Evolutionary conservation across 2,888 invertebrate species (phyloP).

Genomic region (Pollenia griseotomentosa): DNA sequence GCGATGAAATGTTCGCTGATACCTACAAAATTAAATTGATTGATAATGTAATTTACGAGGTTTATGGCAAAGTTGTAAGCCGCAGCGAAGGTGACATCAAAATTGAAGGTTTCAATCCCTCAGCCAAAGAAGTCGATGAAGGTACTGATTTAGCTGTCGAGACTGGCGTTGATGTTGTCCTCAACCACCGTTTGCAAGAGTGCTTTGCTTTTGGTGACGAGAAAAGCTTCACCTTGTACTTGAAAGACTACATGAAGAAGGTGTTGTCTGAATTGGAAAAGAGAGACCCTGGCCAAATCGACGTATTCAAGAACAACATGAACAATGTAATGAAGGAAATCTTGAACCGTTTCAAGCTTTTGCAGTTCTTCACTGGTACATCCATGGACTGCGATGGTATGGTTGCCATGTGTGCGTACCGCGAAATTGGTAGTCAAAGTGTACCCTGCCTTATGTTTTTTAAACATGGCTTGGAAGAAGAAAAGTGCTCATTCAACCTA

Average conservation of each 20-base stretch:
- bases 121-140: constrained; percentile 94
- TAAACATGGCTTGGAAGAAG: constrained; percentile 97
- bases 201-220: constrained; percentile 95
- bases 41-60: constrained; percentile 97
- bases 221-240: constrained; percentile 95
- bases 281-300: constrained; percentile 92
- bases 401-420: constrained; percentile 97
- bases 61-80: constrained; percentile 92
- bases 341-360: constrained; percentile 94
- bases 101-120: constrained; percentile 96
- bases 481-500: constrained; percentile 90
- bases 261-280: constrained; percentile 93
- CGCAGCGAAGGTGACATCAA: constrained; percentile 89
- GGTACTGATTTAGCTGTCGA: constrained; percentile 90
- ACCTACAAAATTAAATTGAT: constrained; percentile 96
- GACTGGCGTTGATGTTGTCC: constrained; percentile 95
- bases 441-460: constrained; percentile 97
- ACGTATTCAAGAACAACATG: constrained; percentile 95
- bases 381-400: constrained; percentile 97
- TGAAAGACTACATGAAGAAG: constrained; percentile 99
- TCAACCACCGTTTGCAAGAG: constrained; percentile 95
- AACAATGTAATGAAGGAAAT: constrained; percentile 97
- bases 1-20: constrained; percentile 99
- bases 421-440: constrained; percentile 92
- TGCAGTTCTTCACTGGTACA: constrained; percentile 96